phyloP scores from a whole-genome alignment of 2,888 invertebrate species.

The Caenorhabditis imperialis region DNA sequence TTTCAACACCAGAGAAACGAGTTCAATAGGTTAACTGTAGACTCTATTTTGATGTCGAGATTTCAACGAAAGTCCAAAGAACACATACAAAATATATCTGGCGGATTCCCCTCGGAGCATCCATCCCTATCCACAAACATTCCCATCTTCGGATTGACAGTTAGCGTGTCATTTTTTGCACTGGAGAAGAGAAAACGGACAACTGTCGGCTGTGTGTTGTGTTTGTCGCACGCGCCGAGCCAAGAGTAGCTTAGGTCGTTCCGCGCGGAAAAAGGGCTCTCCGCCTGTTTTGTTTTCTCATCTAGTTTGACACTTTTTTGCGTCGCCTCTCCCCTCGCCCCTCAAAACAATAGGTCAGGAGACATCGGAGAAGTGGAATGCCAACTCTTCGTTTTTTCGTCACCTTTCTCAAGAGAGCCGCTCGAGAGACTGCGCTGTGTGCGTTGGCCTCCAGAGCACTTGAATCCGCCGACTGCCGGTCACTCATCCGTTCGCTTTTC shows the following conservation, averaged over 20 bases:
- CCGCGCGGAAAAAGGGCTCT: conserved; percentile 14
- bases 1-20: no score
- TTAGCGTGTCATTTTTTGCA: conserved; percentile 54
- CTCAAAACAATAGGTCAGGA: conserved; percentile 46
- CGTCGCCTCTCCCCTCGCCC: conserved; percentile 4
- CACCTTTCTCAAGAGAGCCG: conserved; percentile 38
- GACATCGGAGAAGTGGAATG: conserved; percentile 26
- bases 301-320: conserved; percentile 53
- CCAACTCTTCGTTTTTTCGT: conserved; percentile 45
- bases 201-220: conserved; percentile 37
- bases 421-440: conserved; percentile 37
- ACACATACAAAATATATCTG: conserved; percentile 7
- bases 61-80: conserved; percentile 10
- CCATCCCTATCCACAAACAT: no score
- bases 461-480: conserved; percentile 1
- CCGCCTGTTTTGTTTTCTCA: conserved; percentile 28
- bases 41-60: no score
- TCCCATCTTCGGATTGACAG: conserved; percentile 42
- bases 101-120: conserved; percentile 8
- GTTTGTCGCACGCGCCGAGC: conserved; percentile 37
- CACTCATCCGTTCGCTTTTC: neutral
- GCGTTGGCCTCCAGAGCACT: conserved; percentile 43
- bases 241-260: conserved; percentile 28
- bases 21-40: no score
- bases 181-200: conserved; percentile 9